Conservation (phyloP, 2,888 invertebrate genomes). For the Endotricha flammealis region DNA sequence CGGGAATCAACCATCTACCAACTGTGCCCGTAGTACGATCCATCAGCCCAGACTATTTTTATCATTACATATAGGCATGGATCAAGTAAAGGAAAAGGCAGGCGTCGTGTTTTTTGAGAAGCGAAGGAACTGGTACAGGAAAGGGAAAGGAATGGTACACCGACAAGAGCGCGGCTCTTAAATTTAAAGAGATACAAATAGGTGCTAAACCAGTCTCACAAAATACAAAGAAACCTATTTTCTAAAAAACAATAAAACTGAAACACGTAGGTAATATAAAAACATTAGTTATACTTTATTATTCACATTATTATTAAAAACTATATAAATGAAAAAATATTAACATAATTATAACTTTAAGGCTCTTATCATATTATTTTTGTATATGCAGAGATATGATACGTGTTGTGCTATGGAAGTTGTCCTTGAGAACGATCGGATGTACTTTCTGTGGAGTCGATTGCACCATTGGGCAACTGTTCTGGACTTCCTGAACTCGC, state of each 20-base stretch:
- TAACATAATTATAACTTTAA: slow-evolving; percentile 3
- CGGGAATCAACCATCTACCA: too few species aligned
- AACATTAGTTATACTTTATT: slow-evolving; percentile 11
- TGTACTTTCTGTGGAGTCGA: slow-evolving; percentile 53
- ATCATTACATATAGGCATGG: too few species aligned
- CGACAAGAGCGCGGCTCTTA: too few species aligned
- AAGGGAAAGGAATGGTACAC: too few species aligned
- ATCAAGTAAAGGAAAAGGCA: too few species aligned
- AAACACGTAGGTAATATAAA: neutral
- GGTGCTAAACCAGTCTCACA: too few species aligned
- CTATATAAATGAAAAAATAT: slow-evolving; percentile 5
- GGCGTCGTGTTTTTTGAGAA: too few species aligned
- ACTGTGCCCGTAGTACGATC: too few species aligned
- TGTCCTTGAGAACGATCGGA: slow-evolving; percentile 48
- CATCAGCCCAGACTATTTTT: too few species aligned
- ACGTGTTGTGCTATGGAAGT: slow-evolving; percentile 46
- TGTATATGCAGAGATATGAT: slow-evolving; percentile 13
- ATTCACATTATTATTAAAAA: slow-evolving; percentile 9
- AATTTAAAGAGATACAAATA: too few species aligned
- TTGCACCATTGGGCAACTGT: slow-evolving; percentile 53
- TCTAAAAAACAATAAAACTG: neutral
- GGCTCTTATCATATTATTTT: slow-evolving; percentile 1
- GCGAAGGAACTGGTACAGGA: too few species aligned
- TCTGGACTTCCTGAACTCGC: slow-evolving; percentile 45
- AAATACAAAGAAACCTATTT: too few species aligned